These are phyloP conservation scores for Vidua macroura DNA, from an alignment of 2,113 vertebrate genomes.

Conservation along the genomic window DNA sequence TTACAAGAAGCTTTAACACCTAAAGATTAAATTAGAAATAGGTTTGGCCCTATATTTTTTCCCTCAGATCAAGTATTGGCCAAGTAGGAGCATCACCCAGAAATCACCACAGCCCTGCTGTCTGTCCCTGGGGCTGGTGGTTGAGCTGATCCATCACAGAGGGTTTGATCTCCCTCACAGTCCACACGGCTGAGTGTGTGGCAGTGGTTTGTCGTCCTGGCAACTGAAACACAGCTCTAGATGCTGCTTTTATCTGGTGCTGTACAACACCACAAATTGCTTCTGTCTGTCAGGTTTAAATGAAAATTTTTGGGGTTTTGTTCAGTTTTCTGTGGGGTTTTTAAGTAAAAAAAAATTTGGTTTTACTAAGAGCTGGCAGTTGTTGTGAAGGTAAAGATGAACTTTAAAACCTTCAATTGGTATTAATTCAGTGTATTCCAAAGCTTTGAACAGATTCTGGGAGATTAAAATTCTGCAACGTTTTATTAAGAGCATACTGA, in stretches of 20 bases:
- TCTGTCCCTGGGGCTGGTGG: neutral
- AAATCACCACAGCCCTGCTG: neutral
- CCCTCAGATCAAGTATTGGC: neutral
- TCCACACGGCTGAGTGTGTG: neutral
- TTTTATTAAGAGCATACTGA: neutral
- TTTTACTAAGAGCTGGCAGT: neutral
- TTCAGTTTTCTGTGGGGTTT: neutral
- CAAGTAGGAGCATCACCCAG: neutral
- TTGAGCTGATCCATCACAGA: neutral
- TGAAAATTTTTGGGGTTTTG: neutral
- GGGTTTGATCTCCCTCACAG: neutral
- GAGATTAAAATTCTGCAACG: neutral
- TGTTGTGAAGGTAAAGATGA: neutral
- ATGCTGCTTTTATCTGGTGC: conserved; percentile 17
- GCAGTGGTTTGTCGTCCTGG: conserved; percentile 7
- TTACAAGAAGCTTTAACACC: neutral
- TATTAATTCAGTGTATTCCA: neutral
- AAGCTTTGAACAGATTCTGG: neutral
- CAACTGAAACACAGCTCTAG: conserved; percentile 8
- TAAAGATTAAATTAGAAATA: neutral
- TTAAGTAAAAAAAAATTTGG: neutral
- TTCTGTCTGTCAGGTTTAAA: neutral
- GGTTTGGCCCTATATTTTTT: neutral
- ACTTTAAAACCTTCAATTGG: neutral
- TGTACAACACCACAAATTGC: neutral